Conservation (phyloP, 30 jellyfish, hydroid and myxozoan genomes). For the Morbakka virulenta region DNA sequence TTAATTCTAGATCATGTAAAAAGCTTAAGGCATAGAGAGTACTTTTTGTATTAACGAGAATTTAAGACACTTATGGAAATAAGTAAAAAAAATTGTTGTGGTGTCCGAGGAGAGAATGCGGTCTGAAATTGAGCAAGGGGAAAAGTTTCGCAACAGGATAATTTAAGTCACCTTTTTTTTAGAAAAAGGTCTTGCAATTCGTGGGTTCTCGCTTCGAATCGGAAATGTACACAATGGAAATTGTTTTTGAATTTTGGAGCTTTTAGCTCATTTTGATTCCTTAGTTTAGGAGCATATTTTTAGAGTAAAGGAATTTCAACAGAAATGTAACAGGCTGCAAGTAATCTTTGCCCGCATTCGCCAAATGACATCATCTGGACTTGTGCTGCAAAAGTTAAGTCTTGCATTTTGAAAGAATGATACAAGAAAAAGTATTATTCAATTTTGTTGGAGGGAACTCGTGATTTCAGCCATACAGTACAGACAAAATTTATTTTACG, state of each 20-base stretch:
- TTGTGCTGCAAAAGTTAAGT: not conserved
- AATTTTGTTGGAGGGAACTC: not conserved
- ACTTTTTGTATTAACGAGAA: no score
- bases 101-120: no score
- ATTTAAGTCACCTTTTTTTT: constrained; percentile 20
- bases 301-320: constrained; percentile 48
- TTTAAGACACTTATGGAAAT: constrained; percentile 17
- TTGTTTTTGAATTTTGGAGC: not conserved
- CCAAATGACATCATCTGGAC: not conserved
- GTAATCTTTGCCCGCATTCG: no score
- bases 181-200: constrained; percentile 45
- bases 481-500: not conserved
- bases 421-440: no score
- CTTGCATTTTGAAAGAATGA: not conserved
- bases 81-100: no score
- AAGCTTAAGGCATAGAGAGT: no score
- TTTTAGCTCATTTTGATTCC: not conserved
- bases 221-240: no score
- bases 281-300: not conserved
- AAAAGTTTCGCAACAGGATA: no score
- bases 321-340: constrained; percentile 48
- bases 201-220: constrained; percentile 45
- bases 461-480: not conserved
- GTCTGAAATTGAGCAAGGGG: no score
- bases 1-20: no score